These are phyloP conservation scores for Ophion ellenae DNA, from an alignment of 2,888 invertebrate genomes.

Conservation along the genomic window DNA sequence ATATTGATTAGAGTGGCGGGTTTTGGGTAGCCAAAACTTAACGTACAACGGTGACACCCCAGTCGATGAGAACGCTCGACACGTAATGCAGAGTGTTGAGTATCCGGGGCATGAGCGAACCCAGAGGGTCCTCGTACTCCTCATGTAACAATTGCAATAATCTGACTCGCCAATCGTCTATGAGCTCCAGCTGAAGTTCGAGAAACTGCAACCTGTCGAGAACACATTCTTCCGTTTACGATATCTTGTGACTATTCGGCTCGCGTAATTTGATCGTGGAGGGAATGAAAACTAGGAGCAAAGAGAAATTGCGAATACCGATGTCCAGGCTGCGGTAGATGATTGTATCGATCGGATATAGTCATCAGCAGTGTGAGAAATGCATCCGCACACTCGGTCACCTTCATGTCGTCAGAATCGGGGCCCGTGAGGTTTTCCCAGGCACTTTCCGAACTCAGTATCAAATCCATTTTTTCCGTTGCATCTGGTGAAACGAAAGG, in stretches of 20 bases:
- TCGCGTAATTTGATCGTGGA: no score
- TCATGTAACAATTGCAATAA: conserved; percentile 91
- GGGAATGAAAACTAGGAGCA: not conserved
- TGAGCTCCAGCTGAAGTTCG: conserved; percentile 93
- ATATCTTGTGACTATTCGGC: not conserved
- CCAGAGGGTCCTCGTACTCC: conserved; percentile 86
- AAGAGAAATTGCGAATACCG: conserved; percentile 83
- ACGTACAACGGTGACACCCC: conserved; percentile 90
- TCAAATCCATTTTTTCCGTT: conserved; percentile 94
- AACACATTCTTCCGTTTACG: not conserved
- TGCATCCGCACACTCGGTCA: conserved; percentile 95
- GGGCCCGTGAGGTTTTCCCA: conserved; percentile 87
- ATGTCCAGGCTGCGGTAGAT: conserved; percentile 93
- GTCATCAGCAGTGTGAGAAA: conserved; percentile 93
- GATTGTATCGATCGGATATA: conserved; percentile 93
- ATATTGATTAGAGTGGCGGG: not conserved
- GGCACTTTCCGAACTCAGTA: conserved; percentile 88
- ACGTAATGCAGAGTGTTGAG: conserved; percentile 91
- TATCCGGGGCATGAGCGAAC: conserved; percentile 87
- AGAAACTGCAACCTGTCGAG: conserved; percentile 90
- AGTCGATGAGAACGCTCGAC: conserved; percentile 89
- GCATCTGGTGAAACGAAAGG: conserved; percentile 87
- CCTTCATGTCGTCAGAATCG: conserved; percentile 89
- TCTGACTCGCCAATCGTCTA: conserved; percentile 95
- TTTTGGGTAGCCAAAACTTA: conserved; percentile 22